Conservation (phyloP, 2,888 invertebrate genomes). For the Hoplodrina ambigua region DNA sequence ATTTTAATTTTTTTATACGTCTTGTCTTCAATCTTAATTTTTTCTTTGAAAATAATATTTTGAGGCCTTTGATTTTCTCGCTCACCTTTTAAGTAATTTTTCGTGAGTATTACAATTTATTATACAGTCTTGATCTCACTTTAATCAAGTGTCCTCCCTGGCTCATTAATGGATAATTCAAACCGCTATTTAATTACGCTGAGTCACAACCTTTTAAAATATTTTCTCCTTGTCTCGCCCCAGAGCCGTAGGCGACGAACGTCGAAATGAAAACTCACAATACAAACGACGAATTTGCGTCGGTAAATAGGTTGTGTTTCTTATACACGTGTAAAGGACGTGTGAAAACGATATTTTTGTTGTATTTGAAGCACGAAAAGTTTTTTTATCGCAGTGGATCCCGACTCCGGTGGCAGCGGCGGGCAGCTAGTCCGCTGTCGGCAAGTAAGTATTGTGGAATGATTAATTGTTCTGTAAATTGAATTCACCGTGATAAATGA, state of each 20-base stretch:
- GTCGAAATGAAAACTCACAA: conserved; percentile 29
- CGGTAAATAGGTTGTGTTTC: conserved; percentile 32
- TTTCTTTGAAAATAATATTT: conserved; percentile 39
- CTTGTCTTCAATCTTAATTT: conserved; percentile 35
- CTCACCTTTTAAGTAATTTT: conserved; percentile 47
- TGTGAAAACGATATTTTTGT: conserved; percentile 68
- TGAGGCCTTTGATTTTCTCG: conserved; percentile 38
- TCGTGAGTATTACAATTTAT: conserved; percentile 60
- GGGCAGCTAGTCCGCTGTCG: conserved; percentile 84
- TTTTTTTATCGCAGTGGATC: conserved; percentile 72
- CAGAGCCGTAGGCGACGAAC: conserved; percentile 20
- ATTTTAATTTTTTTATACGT: conserved; percentile 52
- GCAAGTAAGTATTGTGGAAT: conserved; percentile 89
- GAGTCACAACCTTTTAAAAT: conserved; percentile 56
- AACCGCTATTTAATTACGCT: conserved; percentile 64
- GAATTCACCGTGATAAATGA: conserved; percentile 91
- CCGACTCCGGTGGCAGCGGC: conserved; percentile 74
- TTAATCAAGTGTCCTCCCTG: conserved; percentile 63
- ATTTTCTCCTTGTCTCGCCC: conserved; percentile 34
- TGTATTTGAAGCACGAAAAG: conserved; percentile 72
- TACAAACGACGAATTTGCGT: conserved; percentile 26
- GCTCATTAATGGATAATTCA: conserved; percentile 62
- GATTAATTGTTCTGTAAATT: conserved; percentile 90
- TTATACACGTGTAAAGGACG: conserved; percentile 47
- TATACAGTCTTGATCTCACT: conserved; percentile 56